phyloP scores from a whole-genome alignment of 2,113 vertebrate species.

The Xenus cinereus region DNA sequence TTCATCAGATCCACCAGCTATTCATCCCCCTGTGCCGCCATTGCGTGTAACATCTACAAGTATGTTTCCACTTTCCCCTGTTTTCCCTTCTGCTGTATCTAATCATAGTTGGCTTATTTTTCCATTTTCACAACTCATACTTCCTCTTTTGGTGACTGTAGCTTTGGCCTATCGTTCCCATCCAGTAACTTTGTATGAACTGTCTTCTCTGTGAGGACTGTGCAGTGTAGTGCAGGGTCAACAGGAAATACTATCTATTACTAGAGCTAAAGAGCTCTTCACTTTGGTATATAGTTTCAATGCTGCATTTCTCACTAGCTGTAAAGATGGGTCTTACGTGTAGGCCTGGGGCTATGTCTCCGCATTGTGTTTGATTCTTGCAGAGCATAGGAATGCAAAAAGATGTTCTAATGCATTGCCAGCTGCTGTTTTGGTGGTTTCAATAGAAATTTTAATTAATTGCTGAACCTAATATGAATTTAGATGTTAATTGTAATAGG shows the following conservation, averaged over 20 bases:
- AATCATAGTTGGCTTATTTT: conserved; percentile 56
- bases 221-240: neutral
- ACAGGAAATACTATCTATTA: neutral
- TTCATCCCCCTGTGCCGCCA: conserved; percentile 93
- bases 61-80: conserved; percentile 74
- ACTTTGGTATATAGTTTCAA: neutral
- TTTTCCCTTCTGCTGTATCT: conserved; percentile 58
- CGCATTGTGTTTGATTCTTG: neutral
- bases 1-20: conserved; percentile 97
- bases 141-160: conserved; percentile 46
- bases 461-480: neutral
- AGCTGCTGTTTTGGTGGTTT: neutral
- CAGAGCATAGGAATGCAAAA: neutral
- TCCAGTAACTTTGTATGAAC: neutral
- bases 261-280: neutral
- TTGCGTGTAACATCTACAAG: conserved; percentile 93
- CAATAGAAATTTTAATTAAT: neutral
- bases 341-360: neutral
- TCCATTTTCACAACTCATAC: conserved; percentile 64
- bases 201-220: neutral
- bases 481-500: neutral
- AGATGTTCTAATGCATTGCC: neutral
- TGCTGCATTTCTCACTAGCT: neutral
- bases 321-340: neutral
- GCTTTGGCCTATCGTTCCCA: conserved; percentile 35